These are phyloP conservation scores for Cryptocheilus praepositus DNA, from an alignment of 2,888 invertebrate genomes.

Conservation along the genomic window DNA sequence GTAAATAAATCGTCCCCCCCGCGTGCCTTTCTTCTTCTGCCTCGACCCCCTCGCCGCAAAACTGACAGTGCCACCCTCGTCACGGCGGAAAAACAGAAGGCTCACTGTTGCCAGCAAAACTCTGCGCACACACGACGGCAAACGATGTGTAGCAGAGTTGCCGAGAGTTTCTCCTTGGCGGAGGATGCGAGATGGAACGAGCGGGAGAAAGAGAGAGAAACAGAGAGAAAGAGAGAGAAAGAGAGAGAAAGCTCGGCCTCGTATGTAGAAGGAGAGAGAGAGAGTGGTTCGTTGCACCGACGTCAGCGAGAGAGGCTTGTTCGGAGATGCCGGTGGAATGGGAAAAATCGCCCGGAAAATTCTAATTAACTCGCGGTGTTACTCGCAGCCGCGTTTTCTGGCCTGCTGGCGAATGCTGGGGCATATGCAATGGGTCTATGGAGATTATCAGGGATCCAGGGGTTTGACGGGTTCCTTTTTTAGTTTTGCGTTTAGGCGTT, in stretches of 20 bases:
- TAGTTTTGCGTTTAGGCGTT: too few species aligned
- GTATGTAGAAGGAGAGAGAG: constrained; percentile 11
- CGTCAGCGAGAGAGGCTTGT: constrained; percentile 25
- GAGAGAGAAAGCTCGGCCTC: constrained; percentile 2
- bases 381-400: neutral
- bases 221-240: constrained; percentile 12
- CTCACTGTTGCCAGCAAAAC: constrained; percentile 30
- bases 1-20: constrained; percentile 57
- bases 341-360: too few species aligned
- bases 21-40: too few species aligned
- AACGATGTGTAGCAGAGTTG: neutral
- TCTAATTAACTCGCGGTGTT: too few species aligned
- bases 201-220: constrained; percentile 6
- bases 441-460: too few species aligned
- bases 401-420: too few species aligned
- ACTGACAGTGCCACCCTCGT: constrained; percentile 21
- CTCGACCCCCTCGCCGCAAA: constrained; percentile 16
- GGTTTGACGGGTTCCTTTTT: too few species aligned
- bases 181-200: too few species aligned
- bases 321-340: neutral
- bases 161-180: neutral
- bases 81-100: constrained; percentile 35
- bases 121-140: too few species aligned
- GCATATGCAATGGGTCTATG: too few species aligned
- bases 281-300: constrained; percentile 19